Percentiles rank a stretch among this genome's conserved stretches.
These are phyloP conservation scores for Ptyas mucosa DNA, from an alignment of 2,113 vertebrate species.

Conservation along the genomic window DNA sequence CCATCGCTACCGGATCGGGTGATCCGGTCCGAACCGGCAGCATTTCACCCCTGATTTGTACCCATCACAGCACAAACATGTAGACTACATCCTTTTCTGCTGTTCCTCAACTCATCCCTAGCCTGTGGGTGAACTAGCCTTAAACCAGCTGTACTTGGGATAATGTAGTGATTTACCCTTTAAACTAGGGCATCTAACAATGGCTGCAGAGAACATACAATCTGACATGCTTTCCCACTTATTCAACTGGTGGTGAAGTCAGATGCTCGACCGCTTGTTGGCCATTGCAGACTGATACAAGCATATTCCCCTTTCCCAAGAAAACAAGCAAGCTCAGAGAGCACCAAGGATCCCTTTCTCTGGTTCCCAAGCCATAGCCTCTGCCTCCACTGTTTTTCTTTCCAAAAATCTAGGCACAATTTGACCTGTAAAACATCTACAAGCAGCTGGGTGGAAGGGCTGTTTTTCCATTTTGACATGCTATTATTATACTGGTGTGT, in stretches of 20 bases:
- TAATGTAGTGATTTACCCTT: background rate
- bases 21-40: too few relatives aligned
- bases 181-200: background rate
- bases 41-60: background rate
- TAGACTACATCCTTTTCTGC: background rate
- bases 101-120: background rate
- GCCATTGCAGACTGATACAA: background rate
- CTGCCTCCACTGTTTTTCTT: background rate
- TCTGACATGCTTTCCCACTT: background rate
- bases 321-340: too few relatives aligned
- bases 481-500: background rate
- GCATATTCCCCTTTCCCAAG: background rate
- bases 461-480: background rate
- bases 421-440: background rate
- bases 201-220: background rate
- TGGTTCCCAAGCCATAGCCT: background rate
- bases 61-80: background rate
- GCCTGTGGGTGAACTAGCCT: background rate
- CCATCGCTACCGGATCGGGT: too few relatives aligned
- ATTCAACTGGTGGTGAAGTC: background rate
- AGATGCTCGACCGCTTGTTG: background rate
- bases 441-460: background rate
- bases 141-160: background rate
- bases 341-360: background rate
- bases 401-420: background rate